Evolutionary conservation across 2,797 vertebrate species (phyloP).

Genomic region (Tauraco hartlaubi): DNA sequence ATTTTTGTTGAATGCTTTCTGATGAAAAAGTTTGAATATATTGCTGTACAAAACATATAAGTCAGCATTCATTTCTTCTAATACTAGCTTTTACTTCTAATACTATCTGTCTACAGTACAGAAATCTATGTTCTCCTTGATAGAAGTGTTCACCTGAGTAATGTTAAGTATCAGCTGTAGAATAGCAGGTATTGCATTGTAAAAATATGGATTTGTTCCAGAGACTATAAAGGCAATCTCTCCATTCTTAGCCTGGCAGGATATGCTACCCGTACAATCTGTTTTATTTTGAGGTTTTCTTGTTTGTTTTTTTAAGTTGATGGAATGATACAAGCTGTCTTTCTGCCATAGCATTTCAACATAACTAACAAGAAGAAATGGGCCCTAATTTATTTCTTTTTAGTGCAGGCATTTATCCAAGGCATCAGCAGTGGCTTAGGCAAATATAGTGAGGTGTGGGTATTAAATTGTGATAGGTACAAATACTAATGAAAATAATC

Average conservation of each 20-base stretch:
- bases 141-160: neutral
- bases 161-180: neutral
- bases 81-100: neutral
- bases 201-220: neutral
- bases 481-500: neutral
- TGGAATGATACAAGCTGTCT: neutral
- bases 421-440: neutral
- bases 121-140: neutral
- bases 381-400: neutral
- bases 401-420: neutral
- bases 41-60: neutral
- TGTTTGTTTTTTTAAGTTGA: neutral
- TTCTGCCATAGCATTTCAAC: neutral
- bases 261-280: neutral
- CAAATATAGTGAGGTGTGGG: neutral
- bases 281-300: neutral
- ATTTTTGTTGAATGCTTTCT: neutral
- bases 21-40: neutral
- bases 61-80: neutral
- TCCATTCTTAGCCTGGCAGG: neutral
- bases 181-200: neutral
- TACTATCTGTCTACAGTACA: neutral
- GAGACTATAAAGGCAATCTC: neutral
- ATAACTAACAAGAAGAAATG: neutral
- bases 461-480: neutral